These are phyloP conservation scores for Leucoma salicis DNA, from an alignment of 2,888 invertebrate genomes.

Conservation along the genomic window DNA sequence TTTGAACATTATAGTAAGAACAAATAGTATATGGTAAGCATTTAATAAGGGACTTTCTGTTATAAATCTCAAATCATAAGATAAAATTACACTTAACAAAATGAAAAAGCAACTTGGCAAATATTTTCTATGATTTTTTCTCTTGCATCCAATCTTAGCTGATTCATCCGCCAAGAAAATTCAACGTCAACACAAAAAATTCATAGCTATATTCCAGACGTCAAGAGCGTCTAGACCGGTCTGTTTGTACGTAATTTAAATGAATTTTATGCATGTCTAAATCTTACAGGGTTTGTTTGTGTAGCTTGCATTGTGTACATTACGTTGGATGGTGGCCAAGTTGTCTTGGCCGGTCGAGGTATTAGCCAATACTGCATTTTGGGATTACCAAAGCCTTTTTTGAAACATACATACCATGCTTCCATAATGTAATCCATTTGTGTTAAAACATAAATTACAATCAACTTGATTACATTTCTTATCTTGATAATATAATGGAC, in stretches of 20 bases:
- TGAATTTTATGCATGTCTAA: slow-evolving; percentile 44
- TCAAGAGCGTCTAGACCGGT: slow-evolving; percentile 25
- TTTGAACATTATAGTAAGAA: too few species aligned
- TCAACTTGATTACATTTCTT: too few species aligned
- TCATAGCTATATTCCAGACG: slow-evolving; percentile 31
- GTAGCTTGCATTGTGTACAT: slow-evolving; percentile 34
- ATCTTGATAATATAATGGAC: too few species aligned
- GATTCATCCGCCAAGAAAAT: slow-evolving; percentile 22
- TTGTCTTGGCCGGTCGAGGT: slow-evolving; percentile 31
- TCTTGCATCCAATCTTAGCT: background rate
- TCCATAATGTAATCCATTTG: too few species aligned
- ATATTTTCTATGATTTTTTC: too few species aligned
- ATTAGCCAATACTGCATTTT: slow-evolving; percentile 27
- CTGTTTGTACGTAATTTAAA: slow-evolving; percentile 35
- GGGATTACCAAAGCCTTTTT: slow-evolving; percentile 7
- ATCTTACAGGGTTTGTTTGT: slow-evolving; percentile 37
- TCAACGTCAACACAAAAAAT: slow-evolving; percentile 21
- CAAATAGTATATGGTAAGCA: too few species aligned
- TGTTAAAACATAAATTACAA: too few species aligned
- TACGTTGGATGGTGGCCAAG: slow-evolving; percentile 34
- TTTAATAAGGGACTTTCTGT: too few species aligned
- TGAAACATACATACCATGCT: too few species aligned
- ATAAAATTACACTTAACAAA: background rate
- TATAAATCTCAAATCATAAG: too few species aligned
- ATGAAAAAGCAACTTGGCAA: too few species aligned